Conservation (phyloP, 2,113 vertebrate species). For the Anas platyrhynchos region DNA sequence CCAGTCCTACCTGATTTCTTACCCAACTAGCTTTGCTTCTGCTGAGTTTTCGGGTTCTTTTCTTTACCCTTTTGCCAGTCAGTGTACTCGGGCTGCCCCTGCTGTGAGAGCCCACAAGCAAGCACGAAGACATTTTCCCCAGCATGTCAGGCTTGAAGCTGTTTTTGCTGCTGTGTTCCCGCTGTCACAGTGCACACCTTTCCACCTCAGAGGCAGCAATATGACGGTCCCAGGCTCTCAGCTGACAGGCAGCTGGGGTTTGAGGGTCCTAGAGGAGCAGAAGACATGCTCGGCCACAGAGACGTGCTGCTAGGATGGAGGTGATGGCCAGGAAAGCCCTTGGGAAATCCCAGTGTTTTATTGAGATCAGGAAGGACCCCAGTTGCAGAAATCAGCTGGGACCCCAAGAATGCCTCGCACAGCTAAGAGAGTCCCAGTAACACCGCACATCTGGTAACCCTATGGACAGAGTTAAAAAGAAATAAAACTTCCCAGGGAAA, state of each 20-base stretch:
- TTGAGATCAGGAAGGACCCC: not conserved
- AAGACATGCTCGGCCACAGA: rapidly evolving
- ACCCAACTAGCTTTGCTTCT: not conserved
- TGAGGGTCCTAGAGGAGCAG: not conserved
- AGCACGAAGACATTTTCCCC: not conserved
- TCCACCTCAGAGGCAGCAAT: not conserved
- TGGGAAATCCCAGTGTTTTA: conserved; percentile 19
- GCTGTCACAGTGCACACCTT: not conserved
- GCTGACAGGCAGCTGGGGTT: not conserved
- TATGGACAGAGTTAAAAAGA: conserved; percentile 33
- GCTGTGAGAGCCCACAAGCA: not conserved
- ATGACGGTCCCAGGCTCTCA: not conserved
- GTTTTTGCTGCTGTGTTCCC: not conserved
- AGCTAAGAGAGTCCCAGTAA: not conserved
- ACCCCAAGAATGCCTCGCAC: not conserved
- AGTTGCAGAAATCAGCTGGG: conserved; percentile 32
- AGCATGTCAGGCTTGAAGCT: not conserved
- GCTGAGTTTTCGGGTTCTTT: not conserved
- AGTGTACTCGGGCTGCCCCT: not conserved
- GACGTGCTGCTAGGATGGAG: not conserved
- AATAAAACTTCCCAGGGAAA: conserved; percentile 52
- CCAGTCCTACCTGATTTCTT: not conserved
- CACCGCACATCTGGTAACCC: conserved; percentile 43
- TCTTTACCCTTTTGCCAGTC: not conserved
- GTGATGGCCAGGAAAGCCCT: not conserved